Conservation (phyloP, 2,888 invertebrate species). For the Drosophila picticornis region DNA sequence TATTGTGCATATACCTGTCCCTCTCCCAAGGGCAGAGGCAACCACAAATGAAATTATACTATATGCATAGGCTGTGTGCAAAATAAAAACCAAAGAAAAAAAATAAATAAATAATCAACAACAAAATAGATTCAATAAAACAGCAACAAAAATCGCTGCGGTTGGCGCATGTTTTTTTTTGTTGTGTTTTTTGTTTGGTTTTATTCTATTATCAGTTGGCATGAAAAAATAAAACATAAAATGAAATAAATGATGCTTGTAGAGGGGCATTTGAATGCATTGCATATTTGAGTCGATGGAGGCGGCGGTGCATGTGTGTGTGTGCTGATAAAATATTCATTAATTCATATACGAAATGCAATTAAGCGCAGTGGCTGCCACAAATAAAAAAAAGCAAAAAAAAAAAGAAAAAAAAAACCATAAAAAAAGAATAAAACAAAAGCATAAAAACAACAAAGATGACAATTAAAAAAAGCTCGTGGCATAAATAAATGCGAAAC, state of each 20-base stretch:
- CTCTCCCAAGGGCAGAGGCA: constrained; percentile 25
- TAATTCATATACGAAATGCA: constrained; percentile 82
- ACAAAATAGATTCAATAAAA: constrained; percentile 40
- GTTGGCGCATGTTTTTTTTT: constrained; percentile 63
- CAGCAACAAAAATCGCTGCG: constrained; percentile 56
- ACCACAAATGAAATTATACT: constrained; percentile 78
- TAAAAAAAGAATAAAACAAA: constrained; percentile 7
- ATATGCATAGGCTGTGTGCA: constrained; percentile 57
- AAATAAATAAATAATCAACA: constrained; percentile 25
- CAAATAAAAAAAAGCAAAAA: constrained; percentile 56
- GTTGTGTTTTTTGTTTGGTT: constrained; percentile 17
- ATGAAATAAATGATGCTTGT: constrained; percentile 65
- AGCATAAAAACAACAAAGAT: constrained; percentile 35
- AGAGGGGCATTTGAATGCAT: constrained; percentile 31
- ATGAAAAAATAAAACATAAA: constrained; percentile 44
- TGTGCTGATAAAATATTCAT: constrained; percentile 79
- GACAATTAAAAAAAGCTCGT: constrained; percentile 52
- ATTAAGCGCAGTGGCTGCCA: constrained; percentile 79
- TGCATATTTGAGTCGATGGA: constrained; percentile 54
- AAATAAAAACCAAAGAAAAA: constrained; percentile 35
- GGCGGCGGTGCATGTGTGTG: constrained; percentile 34
- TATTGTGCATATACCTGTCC: constrained; percentile 10
- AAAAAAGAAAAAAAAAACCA: constrained; percentile 40
- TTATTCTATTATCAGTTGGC: constrained; percentile 74
- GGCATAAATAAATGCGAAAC: constrained; percentile 73